A percentile compares a stretch with the other conserved stretches of the same genome.
phyloP scores from a whole-genome alignment of 2,888 invertebrate species.

The Volucella bombylans region DNA sequence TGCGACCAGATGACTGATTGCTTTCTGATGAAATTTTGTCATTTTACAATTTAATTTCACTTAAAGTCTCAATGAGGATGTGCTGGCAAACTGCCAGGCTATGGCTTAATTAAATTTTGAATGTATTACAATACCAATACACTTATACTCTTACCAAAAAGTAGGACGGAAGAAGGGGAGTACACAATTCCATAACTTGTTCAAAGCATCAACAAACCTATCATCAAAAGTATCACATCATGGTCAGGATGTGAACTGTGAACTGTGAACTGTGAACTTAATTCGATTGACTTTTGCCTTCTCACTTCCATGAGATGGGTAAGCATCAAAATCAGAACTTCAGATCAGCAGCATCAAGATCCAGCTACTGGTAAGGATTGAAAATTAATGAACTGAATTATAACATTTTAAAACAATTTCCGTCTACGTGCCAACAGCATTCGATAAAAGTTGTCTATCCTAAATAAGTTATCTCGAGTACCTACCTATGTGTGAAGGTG shows the following conservation, averaged over 20 bases:
- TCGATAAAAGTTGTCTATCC: conserved; percentile 42
- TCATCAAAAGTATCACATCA: conserved; percentile 56
- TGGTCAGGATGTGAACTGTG: conserved; percentile 54
- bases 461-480: neutral
- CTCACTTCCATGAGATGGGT: conserved; percentile 30
- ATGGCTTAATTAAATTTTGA: conserved; percentile 41
- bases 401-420: conserved; percentile 73
- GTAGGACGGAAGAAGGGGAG: conserved; percentile 9
- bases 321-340: conserved; percentile 41
- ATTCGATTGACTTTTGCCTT: conserved; percentile 61
- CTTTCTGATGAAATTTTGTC: conserved; percentile 28
- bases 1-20: conserved; percentile 60
- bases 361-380: conserved; percentile 56
- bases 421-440: conserved; percentile 66
- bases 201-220: conserved; percentile 25
- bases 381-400: conserved; percentile 74
- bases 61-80: conserved; percentile 15
- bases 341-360: conserved; percentile 18
- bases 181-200: conserved; percentile 33
- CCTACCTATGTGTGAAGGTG: too few relatives aligned
- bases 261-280: conserved; percentile 52
- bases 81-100: conserved; percentile 45
- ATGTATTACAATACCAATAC: conserved; percentile 36
- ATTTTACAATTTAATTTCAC: conserved; percentile 48
- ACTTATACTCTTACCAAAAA: neutral